Base-by-base conservation (phyloP, 2,888 invertebrate genomes). In the Brenthis daphne region DNA sequence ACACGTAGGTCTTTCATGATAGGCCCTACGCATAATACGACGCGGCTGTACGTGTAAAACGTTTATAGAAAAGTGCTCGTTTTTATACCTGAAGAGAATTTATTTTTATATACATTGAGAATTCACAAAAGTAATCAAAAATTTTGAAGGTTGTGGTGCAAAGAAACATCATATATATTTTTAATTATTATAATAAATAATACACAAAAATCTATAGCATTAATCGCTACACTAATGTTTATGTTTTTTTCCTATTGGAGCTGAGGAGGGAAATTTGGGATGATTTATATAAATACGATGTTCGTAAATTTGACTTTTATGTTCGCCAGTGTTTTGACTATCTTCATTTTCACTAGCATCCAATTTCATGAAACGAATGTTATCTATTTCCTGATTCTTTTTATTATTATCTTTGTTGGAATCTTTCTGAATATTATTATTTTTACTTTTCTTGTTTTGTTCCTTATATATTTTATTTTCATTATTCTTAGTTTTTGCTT, bases 231-330 rank as follows among this genome's bases (percentile, higher is more conserved):
- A 47, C 47, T 57, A 33, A 33, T 63, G 47, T 65, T 58, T 55
- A 43, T 65, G 20, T 33, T 37, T 68, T 57, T 60, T 50, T 29
- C 50, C 50, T 16, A 29, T 50, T 16, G 33, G 29, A 33, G 16
- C 29, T 11, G 67, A 16, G 37, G 56, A 16, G 51, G 69, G 51
- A 65, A 50, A 33, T 57, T 69, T 70, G 0, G 74, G 73, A 55
- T 74, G 74, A 51, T 69, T 61, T n/a, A 74, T 70, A n/a, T 65
- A 68, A 50, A 74, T 74, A 48, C 67, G 68, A 60, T 74, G 74
- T 56, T 74, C 68, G 37, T 65, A 74, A 55, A 60, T 69, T 29
- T 68, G 48, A 58, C 64, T 71, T 11, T 66, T 65, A 8, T 73
- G 24, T 56, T 69, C 55, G 20, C 58, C 53, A 53, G 53, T 51